Base-by-base conservation (phyloP, 1,140 invertebrate genomes). In the Drosophila littoralis region DNA sequence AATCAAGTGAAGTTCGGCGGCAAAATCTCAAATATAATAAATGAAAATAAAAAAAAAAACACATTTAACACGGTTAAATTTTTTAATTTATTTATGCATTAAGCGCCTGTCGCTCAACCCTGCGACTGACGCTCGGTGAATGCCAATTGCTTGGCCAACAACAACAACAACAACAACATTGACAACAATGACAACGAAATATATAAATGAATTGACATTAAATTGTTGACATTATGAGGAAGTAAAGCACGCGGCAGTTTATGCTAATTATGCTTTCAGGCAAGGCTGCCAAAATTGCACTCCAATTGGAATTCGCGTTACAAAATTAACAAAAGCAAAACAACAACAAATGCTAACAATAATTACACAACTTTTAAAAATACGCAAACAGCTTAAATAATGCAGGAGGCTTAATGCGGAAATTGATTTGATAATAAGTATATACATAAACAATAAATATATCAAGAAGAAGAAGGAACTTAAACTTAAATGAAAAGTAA, bases 31-130 rank as follows among this genome's bases (percentile, higher is more conserved):
- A 65, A 15, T 13, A 2, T 12, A 28, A 45, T 32, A 8, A 48
- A 38, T 3, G 32, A 58, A 46, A 52, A 45, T 33, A 59, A 45
- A 57, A 42, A 74, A 76, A 61, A 42, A 74, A 76, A 61, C 42
- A 9, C 64, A 69, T 77, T 78, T 78, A 78, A 75, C 75, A 75
- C 65, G 75, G 75, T 75, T 78, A 75, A 75, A 75, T 77, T 77
- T 75, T 28, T 70, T 65, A 69, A 75, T 77, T 77, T 70, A 70
- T 75, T 77, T 78, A 75, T 75, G 72, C 75, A 77, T 77, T 71
- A 75, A 75, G 32, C 75, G 70, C 54, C 74, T 72, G 68, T 76
- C 74, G 74, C 59, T 71, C 67, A 75, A 22, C 32, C 46, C n/a
- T 13, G 51, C 32, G 46, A 59, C 57, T 35, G 42, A 55, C 57